phyloP scores from a whole-genome alignment of 2,797 vertebrate species.

The Ficedula albicollis region DNA sequence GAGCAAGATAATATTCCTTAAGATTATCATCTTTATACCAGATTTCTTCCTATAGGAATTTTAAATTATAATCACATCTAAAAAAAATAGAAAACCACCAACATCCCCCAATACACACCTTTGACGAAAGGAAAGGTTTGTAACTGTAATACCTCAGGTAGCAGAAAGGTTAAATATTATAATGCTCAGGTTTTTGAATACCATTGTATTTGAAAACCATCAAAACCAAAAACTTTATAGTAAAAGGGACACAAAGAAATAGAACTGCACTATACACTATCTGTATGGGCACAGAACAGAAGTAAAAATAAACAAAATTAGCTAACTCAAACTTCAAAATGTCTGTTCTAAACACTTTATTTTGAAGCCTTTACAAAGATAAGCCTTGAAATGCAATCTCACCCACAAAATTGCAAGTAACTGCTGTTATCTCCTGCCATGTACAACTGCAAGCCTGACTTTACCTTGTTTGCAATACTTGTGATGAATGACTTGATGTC shows the following conservation, averaged over 20 bases:
- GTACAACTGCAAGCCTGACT: not conserved
- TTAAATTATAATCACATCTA: not conserved
- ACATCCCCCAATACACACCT: rapidly evolving
- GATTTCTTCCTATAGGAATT: not conserved
- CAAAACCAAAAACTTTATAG: not conserved
- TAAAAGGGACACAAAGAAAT: not conserved
- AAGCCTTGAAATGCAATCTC: slow-evolving; percentile 15
- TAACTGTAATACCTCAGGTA: not conserved
- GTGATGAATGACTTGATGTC: slow-evolving; percentile 95
- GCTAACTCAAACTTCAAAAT: slow-evolving; percentile 16
- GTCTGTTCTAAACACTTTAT: not conserved
- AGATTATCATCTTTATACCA: not conserved
- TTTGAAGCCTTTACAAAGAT: not conserved
- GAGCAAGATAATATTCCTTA: not conserved
- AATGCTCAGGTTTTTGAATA: not conserved
- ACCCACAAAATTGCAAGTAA: not conserved
- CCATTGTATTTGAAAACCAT: not conserved
- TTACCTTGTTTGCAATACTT: slow-evolving; percentile 93
- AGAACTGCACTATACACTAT: not conserved
- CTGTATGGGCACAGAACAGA: not conserved
- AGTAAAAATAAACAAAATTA: slow-evolving; percentile 1
- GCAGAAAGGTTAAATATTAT: not conserved
- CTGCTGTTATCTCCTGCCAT: not conserved
- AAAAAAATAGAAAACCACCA: not conserved
- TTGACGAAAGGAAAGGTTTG: not conserved